Base-by-base conservation (phyloP, 2,888 invertebrate genomes). In the Andrena flavipes region DNA sequence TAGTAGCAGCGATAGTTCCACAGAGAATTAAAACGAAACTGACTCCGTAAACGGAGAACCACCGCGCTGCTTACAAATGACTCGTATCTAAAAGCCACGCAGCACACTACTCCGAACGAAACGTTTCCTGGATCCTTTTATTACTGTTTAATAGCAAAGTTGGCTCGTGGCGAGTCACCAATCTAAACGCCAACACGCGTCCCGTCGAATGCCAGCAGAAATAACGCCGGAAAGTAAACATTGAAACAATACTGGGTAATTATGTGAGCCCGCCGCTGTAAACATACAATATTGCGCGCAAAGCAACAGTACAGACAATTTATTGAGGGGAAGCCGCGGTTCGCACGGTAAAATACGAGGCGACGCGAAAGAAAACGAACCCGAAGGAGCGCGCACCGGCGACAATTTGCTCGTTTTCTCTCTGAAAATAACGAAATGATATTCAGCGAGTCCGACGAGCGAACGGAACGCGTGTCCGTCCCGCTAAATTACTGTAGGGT, bases 371-470 rank as follows among this genome's bases (percentile, higher is more conserved):
- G 23, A 59, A 70, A 65, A 70, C 35, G 64, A 33, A 64, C n/a
- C 20, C 56, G 64, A 29, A 63, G 23, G 26, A 59, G 8, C 59
- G 60, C 60, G 56, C 26, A 42, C 20, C 3, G 48, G 26, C 60
- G 30, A 48, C 29, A 62, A 56, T 54, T 33, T 65, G 33, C 59
- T 42, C 20, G 16, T 54, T 67, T 81, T 49, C 65, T n/a, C 65
- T 56, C 82, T 62, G n/a, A n/a, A 65, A 80, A 80, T 80, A 80
- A 56, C 81, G 35, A 35, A 35, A 73, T 20, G 63, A 42, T 56
- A 62, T 68, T 59, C 7, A 7, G 5, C 1, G 23, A 8, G 56
- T 33, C 71, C 62, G 48, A 26, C 35, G 8, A 13, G 64, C 29
- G 33, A 69, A 69, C 81, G 51, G 42, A 26, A 6, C 7, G 49